phyloP scores from a whole-genome alignment of 2,888 invertebrate genomes.

The Callyntrura sp. region DNA sequence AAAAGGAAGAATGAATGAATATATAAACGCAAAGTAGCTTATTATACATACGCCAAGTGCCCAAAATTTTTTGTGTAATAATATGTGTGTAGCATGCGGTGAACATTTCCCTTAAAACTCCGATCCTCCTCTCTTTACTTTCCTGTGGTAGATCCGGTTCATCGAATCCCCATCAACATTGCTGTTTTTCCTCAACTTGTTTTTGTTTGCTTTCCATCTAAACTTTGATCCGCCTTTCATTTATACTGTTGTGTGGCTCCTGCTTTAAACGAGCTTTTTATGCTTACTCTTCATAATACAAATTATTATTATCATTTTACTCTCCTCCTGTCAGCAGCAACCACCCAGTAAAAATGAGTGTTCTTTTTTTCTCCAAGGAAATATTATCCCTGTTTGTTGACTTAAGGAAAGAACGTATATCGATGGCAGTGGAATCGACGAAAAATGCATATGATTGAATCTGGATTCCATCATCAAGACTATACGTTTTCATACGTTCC shows the following conservation, averaged over 20 bases:
- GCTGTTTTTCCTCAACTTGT: slow-evolving; percentile 15
- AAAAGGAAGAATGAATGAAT: neutral
- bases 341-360: neutral
- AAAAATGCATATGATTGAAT: slow-evolving; percentile 23
- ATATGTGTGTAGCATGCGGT: too few species aligned
- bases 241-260: slow-evolving; percentile 61
- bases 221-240: slow-evolving; percentile 63
- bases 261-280: neutral
- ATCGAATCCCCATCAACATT: slow-evolving; percentile 24
- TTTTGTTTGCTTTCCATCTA: slow-evolving; percentile 55
- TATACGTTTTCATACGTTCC: slow-evolving; percentile 23
- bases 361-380: slow-evolving; percentile 6
- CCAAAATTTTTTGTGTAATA: too few species aligned
- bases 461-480: slow-evolving; percentile 45
- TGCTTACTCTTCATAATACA: neutral
- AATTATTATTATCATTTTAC: slow-evolving; percentile 1
- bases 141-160: slow-evolving; percentile 53
- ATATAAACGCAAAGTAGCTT: neutral
- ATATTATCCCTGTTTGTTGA: slow-evolving; percentile 34
- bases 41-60: neutral
- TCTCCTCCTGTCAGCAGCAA: neutral
- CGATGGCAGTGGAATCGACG: neutral
- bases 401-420: neutral
- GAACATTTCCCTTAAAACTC: slow-evolving; percentile 2
- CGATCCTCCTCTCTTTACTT: neutral